A percentile compares a stretch with the other conserved stretches of the same genome.
phyloP scores from a whole-genome alignment of 2,888 invertebrate genomes.

The Campopleginae sp. region DNA sequence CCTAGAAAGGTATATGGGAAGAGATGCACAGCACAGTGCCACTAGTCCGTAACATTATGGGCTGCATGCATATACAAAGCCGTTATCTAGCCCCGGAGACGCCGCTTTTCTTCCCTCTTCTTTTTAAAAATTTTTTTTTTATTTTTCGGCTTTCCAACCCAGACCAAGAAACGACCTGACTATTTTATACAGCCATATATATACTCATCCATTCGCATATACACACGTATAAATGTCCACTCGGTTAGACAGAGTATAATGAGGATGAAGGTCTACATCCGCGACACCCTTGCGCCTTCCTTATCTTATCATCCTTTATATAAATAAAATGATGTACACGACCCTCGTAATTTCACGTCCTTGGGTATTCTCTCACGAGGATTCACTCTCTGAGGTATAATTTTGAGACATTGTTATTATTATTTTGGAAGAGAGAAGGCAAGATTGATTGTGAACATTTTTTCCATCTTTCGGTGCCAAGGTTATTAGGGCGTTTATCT shows the following conservation, averaged over 20 bases:
- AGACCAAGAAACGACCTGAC: constrained; percentile 49
- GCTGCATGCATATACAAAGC: constrained; percentile 74
- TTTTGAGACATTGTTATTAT: not conserved
- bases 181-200: constrained; percentile 10
- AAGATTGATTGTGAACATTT: constrained; percentile 6
- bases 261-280: constrained; percentile 26
- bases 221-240: not conserved
- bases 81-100: constrained; percentile 73
- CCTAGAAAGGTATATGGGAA: constrained; percentile 64
- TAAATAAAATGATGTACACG: constrained; percentile 40
- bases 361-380: constrained; percentile 33
- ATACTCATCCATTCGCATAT: not conserved
- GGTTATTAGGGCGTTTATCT: not conserved
- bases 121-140: constrained; percentile 9
- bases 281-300: not conserved
- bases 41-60: constrained; percentile 68
- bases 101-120: constrained; percentile 66
- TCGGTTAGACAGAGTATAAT: not conserved
- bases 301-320: constrained; percentile 52
- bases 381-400: constrained; percentile 11
- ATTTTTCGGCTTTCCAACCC: constrained; percentile 48
- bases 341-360: constrained; percentile 13
- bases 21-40: constrained; percentile 50
- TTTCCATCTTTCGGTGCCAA: not conserved
- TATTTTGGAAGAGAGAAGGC: not conserved